Evolutionary conservation across 2,113 vertebrate genomes (phyloP).

Genomic region (Gila orcuttii): DNA sequence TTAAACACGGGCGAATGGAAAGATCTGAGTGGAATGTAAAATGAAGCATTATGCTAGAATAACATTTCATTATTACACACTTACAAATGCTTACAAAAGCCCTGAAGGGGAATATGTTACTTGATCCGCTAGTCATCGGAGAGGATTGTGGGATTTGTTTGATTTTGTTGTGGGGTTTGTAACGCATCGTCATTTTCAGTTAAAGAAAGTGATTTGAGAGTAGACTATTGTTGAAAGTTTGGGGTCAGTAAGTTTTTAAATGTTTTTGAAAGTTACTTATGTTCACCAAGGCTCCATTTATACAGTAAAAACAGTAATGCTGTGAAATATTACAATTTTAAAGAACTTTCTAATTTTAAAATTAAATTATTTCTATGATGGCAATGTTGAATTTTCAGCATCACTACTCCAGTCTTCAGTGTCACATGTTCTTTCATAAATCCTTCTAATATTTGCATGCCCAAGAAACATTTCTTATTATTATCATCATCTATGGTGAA

Average conservation of each 20-base stretch:
- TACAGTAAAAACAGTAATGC: background rate
- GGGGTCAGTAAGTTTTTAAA: too few relatives aligned
- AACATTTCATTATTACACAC: slow-evolving; percentile 10
- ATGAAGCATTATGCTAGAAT: slow-evolving; percentile 12
- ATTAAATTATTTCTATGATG: background rate
- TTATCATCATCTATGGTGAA: too few relatives aligned
- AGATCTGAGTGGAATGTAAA: background rate
- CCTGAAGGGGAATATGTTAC: background rate
- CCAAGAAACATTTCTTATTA: background rate
- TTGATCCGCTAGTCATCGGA: background rate
- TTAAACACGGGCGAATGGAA: background rate
- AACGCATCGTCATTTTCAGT: background rate
- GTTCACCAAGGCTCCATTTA: background rate
- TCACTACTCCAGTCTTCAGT: background rate
- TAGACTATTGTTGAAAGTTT: background rate
- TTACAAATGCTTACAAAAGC: slow-evolving; percentile 3
- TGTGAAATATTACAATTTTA: background rate
- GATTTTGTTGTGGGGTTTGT: slow-evolving; percentile 5
- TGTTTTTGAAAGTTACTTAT: background rate
- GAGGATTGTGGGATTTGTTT: slow-evolving; percentile 5
- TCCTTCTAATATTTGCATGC: background rate
- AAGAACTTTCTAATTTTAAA: background rate
- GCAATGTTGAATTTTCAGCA: background rate
- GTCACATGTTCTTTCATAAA: background rate
- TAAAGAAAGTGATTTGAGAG: background rate